A percentile compares a stretch with the other conserved stretches of the same genome.
phyloP scores from a whole-genome alignment of 2,797 vertebrate genomes.

The Onychomys arenicola region DNA sequence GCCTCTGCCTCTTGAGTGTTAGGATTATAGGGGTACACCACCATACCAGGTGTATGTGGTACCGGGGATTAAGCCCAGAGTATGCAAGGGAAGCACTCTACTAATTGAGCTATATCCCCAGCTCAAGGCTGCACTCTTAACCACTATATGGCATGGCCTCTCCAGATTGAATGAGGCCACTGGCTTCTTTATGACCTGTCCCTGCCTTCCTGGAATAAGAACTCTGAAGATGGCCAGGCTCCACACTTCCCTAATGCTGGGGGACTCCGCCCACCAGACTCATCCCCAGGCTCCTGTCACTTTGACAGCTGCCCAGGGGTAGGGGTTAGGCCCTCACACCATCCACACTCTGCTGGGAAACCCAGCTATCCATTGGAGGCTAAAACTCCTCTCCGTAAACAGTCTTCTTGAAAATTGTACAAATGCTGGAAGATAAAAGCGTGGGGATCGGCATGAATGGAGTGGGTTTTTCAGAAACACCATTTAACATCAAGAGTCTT shows the following conservation, averaged over 20 bases:
- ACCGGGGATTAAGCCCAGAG: background rate
- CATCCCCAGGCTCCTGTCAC: background rate
- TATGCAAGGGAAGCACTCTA: background rate
- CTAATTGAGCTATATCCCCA: background rate
- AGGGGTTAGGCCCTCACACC: background rate
- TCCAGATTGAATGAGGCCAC: background rate
- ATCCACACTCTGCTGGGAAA: background rate
- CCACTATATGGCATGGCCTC: accelerated
- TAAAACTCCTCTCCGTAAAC: background rate
- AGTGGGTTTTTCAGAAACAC: conserved; percentile 68
- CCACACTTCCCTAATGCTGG: background rate
- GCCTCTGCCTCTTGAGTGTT: background rate
- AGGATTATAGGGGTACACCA: background rate
- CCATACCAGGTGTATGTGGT: background rate
- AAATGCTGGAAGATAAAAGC: conserved; percentile 61
- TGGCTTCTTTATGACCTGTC: background rate
- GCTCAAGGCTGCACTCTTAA: background rate
- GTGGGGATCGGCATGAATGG: background rate
- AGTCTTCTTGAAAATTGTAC: background rate
- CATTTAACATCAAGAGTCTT: conserved; percentile 61
- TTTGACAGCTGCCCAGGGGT: background rate
- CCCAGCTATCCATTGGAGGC: background rate
- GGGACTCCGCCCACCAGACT: background rate
- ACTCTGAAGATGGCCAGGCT: background rate
- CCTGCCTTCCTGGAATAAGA: background rate